Evolutionary conservation across 2,888 invertebrate genomes (phyloP).

Genomic region (Endotricha flammealis): DNA sequence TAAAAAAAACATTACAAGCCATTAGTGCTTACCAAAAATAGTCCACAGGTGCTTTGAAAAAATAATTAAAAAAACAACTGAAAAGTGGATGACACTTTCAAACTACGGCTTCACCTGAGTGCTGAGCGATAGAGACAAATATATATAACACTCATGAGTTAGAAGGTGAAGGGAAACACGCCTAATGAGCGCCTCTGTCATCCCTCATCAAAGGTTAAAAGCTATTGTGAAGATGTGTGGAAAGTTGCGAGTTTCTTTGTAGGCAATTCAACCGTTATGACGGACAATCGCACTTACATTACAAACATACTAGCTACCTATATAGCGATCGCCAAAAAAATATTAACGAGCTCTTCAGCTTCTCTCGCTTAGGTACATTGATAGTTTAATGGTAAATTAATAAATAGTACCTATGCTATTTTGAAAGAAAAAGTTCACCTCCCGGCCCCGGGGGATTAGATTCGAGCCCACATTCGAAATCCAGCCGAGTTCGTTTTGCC

Average conservation of each 20-base stretch:
- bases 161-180: slow-evolving; percentile 21
- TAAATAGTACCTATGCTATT: too few relatives aligned
- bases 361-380: too few relatives aligned
- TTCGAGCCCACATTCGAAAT: too few relatives aligned
- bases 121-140: slow-evolving; percentile 24
- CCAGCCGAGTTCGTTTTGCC: too few relatives aligned
- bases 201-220: slow-evolving; percentile 34
- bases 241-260: slow-evolving; percentile 8
- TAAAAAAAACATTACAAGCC: too few relatives aligned
- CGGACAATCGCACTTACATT: too few relatives aligned
- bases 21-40: not conserved
- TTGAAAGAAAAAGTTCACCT: too few relatives aligned
- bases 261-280: slow-evolving; percentile 9
- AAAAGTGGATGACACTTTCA: slow-evolving; percentile 23
- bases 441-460: too few relatives aligned
- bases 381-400: too few relatives aligned
- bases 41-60: not conserved
- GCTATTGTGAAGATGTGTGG: slow-evolving; percentile 28
- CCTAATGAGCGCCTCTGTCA: slow-evolving; percentile 41
- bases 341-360: too few relatives aligned
- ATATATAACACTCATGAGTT: slow-evolving; percentile 8
- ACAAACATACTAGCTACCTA: too few relatives aligned
- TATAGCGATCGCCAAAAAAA: too few relatives aligned
- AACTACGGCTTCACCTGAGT: slow-evolving; percentile 23
- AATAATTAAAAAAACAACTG: slow-evolving; percentile 13